Base-by-base conservation (phyloP, 1,140 invertebrate species). In the Solenopsis fugax region DNA sequence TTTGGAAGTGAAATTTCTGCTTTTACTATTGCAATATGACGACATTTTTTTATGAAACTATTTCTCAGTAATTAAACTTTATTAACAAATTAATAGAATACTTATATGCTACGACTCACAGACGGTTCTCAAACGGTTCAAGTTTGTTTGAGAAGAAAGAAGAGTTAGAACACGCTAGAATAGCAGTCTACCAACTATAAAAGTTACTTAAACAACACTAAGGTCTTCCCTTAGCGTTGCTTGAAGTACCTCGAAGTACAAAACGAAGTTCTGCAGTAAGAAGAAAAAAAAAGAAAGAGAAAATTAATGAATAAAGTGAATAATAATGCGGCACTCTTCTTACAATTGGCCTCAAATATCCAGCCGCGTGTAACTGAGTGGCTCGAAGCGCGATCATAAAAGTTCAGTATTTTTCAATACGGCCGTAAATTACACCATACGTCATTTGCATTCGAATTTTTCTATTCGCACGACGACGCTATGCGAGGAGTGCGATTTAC, bases 361-460 rank as follows among this genome's bases (percentile, higher is more conserved):
- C 52, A 48, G 21, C 4, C 37, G 21, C 16, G 13, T 45, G 50
- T 34, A 48, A 12, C 45, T 41, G 7, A 41, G 41, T 41, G 58
- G 29, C 48, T 41, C 13, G 41, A 18, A 34, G 48, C 45, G 29
- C 48, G 34, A 54, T 81, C 81, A 24, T 80, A 80, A 85, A 89
- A 62, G 78, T 78, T 54, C 21, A 67, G 41, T 58, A 65, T 62
- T 80, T 64, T 62, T 86, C 45, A 48, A 24, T 24, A 37, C n/a
- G 48, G 0, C 24, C 12, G 72, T 88, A 89, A 89, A 89, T 88
- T 80, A 80, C 52, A 16, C 37, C 37, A 41, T 12, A 54, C 50
- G 56, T 67, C 75, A 60, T 86, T 88, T 86, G 67, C 56, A 88
- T 86, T 80, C 13, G 48, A 62, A 65, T 80, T 88, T 86, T 86